Evolutionary conservation across 1,140 invertebrate genomes (phyloP).

Genomic region (Pseudomyrmex concolor): DNA sequence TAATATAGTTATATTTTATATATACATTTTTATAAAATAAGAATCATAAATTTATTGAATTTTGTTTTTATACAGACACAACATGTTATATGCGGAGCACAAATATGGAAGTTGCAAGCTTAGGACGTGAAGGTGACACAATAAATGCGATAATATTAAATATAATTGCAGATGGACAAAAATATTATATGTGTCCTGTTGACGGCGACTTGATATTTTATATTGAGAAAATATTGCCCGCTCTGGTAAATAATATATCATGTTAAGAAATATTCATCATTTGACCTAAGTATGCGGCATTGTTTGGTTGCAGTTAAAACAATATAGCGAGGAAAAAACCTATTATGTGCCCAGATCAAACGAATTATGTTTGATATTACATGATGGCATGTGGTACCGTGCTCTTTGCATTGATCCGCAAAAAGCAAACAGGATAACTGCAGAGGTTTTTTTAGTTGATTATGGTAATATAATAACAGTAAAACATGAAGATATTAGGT

Average conservation of each 20-base stretch:
- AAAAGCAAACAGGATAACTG: no score
- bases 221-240: slow-evolving; percentile 69
- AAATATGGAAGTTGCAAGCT: slow-evolving; percentile 62
- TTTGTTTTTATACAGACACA: slow-evolving; percentile 72
- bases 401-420: no score
- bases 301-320: slow-evolving; percentile 70
- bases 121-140: slow-evolving; percentile 76
- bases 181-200: slow-evolving; percentile 31
- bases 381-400: slow-evolving; percentile 2
- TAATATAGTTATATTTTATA: no score
- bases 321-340: slow-evolving; percentile 67
- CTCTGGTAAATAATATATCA: slow-evolving; percentile 62
- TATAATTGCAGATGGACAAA: neutral
- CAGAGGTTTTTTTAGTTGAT: no score
- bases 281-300: no score
- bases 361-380: slow-evolving; percentile 80
- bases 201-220: slow-evolving; percentile 74
- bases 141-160: slow-evolving; percentile 60
- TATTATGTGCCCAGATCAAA: slow-evolving; percentile 79
- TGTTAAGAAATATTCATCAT: neutral
- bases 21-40: no score
- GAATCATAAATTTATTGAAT: neutral
- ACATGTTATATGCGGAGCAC: slow-evolving; percentile 8
- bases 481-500: no score
- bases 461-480: no score